These are phyloP conservation scores for Sceliomorpha sp. DNA, from an alignment of 2,888 invertebrate genomes.

Conservation along the genomic window DNA sequence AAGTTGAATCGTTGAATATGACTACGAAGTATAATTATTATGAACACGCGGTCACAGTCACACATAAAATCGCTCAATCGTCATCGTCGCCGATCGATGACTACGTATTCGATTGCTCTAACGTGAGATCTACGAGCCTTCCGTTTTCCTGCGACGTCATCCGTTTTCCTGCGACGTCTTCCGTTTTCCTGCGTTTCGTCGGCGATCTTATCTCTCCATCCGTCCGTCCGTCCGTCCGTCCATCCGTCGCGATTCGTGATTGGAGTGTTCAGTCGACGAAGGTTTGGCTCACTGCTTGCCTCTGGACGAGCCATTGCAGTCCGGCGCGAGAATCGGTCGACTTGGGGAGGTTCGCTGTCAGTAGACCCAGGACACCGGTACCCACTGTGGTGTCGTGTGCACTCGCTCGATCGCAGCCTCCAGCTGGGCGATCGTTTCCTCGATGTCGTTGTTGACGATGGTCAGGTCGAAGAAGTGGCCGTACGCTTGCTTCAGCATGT, in stretches of 20 bases:
- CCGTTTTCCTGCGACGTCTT: slow-evolving; percentile 5
- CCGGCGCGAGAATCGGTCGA: slow-evolving; percentile 69
- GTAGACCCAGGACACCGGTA: slow-evolving; percentile 98
- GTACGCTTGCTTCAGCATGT: slow-evolving; percentile 97
- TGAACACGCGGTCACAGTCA: slow-evolving; percentile 76
- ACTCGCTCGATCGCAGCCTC: slow-evolving; percentile 95
- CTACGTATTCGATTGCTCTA: slow-evolving; percentile 66
- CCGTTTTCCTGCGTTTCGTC: slow-evolving; percentile 3
- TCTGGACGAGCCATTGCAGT: slow-evolving; percentile 76
- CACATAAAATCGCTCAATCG: slow-evolving; percentile 65
- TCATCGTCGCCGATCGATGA: slow-evolving; percentile 43
- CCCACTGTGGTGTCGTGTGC: slow-evolving; percentile 96
- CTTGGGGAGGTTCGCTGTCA: slow-evolving; percentile 84
- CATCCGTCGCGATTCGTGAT: too few species aligned
- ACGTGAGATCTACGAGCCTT: slow-evolving; percentile 40
- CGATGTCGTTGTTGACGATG: slow-evolving; percentile 99
- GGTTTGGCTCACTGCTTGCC: slow-evolving; percentile 68
- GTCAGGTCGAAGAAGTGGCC: slow-evolving; percentile 99
- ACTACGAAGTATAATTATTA: slow-evolving; percentile 61
- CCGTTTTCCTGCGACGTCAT: neutral
- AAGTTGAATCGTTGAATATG: slow-evolving; percentile 58
- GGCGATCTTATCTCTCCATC: too few species aligned
- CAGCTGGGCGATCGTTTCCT: slow-evolving; percentile 96
- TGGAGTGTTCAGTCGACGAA: too few species aligned
- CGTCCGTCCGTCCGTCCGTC: too few species aligned